Conservation (phyloP, 2,797 vertebrate genomes). For the Hydrophis major region DNA sequence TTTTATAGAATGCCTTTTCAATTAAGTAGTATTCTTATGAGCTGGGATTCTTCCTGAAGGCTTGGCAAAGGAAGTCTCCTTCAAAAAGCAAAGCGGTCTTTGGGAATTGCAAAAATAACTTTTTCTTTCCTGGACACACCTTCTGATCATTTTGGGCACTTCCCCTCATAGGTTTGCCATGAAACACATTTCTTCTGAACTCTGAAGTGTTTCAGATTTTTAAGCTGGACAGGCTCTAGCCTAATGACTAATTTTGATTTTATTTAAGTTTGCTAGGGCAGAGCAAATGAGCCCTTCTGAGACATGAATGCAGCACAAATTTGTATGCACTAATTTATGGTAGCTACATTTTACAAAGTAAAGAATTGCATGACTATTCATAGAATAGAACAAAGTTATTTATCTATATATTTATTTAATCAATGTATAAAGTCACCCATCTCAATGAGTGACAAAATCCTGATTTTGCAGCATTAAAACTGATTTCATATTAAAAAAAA, state of each 20-base stretch:
- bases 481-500: background rate
- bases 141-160: slow-evolving; percentile 8
- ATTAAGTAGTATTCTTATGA: background rate
- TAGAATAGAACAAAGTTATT: background rate
- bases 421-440: background rate
- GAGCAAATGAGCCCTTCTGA: slow-evolving; percentile 13
- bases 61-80: background rate
- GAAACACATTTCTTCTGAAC: slow-evolving; percentile 20
- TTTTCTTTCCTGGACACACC: background rate
- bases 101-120: slow-evolving; percentile 27
- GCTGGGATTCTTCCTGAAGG: background rate
- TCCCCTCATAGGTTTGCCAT: background rate
- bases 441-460: background rate
- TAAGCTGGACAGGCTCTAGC: background rate
- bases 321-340: background rate
- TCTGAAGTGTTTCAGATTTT: slow-evolving; percentile 5
- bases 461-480: background rate
- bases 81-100: background rate
- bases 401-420: background rate
- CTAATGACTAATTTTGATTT: slow-evolving; percentile 30
- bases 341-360: background rate
- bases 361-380: background rate
- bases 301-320: slow-evolving; percentile 1
- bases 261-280: slow-evolving; percentile 26
- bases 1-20: background rate